phyloP scores from a whole-genome alignment of 2,888 invertebrate genomes.

The Willowsia nigromaculata region DNA sequence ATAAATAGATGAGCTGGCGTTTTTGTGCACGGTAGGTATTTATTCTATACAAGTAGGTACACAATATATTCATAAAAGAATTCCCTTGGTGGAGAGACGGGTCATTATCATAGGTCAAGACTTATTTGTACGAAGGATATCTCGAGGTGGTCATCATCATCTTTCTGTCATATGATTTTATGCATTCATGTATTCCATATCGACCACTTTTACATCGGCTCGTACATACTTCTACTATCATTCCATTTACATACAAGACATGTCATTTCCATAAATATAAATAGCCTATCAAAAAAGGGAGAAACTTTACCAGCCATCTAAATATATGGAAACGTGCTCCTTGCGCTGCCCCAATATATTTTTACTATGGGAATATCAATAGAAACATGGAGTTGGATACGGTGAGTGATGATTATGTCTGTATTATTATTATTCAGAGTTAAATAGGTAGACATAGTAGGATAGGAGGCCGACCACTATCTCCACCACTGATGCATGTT shows the following conservation, averaged over 20 bases:
- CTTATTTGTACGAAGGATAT: neutral
- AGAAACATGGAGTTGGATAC: neutral
- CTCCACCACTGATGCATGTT: neutral
- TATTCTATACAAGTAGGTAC: neutral
- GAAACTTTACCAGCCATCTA: neutral
- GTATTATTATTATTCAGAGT: neutral
- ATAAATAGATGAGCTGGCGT: neutral
- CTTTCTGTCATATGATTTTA: slow-evolving; percentile 8
- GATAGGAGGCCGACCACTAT: neutral
- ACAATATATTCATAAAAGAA: neutral
- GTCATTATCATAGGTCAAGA: slow-evolving; percentile 57
- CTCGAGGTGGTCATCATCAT: neutral
- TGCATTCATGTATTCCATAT: slow-evolving; percentile 45
- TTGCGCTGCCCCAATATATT: neutral
- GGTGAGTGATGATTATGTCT: neutral
- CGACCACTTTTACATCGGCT: neutral
- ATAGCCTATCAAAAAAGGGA: neutral
- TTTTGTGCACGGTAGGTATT: neutral
- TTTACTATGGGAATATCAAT: neutral
- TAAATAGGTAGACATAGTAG: no score
- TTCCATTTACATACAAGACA: slow-evolving; percentile 34
- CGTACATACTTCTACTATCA: neutral
- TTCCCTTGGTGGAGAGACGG: neutral
- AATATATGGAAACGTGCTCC: no score
- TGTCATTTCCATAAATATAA: slow-evolving; percentile 48